These are phyloP conservation scores for Oxyteleia sp. DNA, from an alignment of 2,888 invertebrate genomes.

Conservation along the genomic window DNA sequence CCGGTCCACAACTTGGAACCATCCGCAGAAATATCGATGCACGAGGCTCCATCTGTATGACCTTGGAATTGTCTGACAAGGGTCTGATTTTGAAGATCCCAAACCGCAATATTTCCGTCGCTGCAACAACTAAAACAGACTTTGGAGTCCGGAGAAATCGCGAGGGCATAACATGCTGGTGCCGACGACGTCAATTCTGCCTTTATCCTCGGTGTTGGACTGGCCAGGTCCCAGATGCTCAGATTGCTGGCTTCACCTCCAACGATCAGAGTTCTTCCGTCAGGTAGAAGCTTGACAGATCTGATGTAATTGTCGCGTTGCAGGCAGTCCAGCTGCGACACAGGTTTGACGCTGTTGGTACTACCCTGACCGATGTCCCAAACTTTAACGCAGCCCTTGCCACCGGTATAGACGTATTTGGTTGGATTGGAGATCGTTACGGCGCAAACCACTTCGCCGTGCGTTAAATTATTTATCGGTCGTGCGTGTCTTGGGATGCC, in stretches of 20 bases:
- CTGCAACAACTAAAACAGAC: constrained; percentile 99
- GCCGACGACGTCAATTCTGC: constrained; percentile 96
- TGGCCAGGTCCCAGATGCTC: constrained; percentile 98
- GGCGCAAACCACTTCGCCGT: constrained; percentile 98
- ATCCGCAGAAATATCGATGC: constrained; percentile 98
- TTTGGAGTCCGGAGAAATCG: constrained; percentile 98
- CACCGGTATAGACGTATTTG: constrained; percentile 97
- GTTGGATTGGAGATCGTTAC: constrained; percentile 98
- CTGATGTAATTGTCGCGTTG: constrained; percentile 97
- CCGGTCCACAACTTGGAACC: constrained; percentile 97
- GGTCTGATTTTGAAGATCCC: constrained; percentile 97
- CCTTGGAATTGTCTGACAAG: constrained; percentile 97
- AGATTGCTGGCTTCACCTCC: constrained; percentile 98
- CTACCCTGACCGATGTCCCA: constrained; percentile 97
- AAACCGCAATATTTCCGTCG: constrained; percentile 99
- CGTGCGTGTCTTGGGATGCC: constrained; percentile 97
- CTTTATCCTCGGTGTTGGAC: constrained; percentile 96
- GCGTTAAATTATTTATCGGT: constrained; percentile 96
- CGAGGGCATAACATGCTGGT: constrained; percentile 99
- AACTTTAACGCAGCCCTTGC: constrained; percentile 98
- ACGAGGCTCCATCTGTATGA: constrained; percentile 99
- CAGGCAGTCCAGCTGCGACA: constrained; percentile 97
- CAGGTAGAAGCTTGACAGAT: constrained; percentile 97
- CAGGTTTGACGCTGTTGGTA: constrained; percentile 91
- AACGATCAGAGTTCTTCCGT: constrained; percentile 97